A percentile compares a stretch with the other conserved stretches of the same genome.
Conservation (phyloP, 2,797 vertebrate genomes). For the Corythornis leucogaster region DNA sequence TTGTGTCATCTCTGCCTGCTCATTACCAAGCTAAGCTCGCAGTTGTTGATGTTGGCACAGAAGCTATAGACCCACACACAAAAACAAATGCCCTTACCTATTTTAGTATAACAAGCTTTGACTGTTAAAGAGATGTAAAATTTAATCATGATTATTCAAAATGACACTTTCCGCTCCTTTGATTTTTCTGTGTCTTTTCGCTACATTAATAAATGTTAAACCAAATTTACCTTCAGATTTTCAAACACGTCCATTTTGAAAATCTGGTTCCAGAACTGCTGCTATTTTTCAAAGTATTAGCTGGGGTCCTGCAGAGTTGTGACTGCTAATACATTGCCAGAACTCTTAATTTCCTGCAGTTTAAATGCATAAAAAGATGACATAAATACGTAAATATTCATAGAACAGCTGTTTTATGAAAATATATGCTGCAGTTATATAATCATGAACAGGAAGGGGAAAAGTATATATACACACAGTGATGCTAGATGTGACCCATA, state of each 20-base stretch:
- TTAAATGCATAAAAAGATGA: neutral
- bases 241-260: neutral
- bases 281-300: neutral
- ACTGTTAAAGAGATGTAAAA: neutral
- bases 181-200: neutral
- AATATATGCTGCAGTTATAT: neutral
- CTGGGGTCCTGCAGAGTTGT: neutral
- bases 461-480: neutral
- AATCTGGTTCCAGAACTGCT: neutral
- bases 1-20: slow-evolving; percentile 30
- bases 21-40: neutral
- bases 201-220: neutral
- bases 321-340: neutral
- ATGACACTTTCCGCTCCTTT: neutral
- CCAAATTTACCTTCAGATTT: neutral
- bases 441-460: neutral
- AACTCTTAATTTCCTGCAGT: neutral
- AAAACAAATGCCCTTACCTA: neutral
- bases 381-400: neutral
- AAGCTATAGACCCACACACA: neutral
- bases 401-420: neutral
- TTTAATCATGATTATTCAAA: neutral
- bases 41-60: slow-evolving; percentile 27
- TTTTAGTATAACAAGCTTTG: neutral
- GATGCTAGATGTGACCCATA: neutral